Conservation (phyloP, 1,140 invertebrate genomes). For the Aleiodes sp. region DNA sequence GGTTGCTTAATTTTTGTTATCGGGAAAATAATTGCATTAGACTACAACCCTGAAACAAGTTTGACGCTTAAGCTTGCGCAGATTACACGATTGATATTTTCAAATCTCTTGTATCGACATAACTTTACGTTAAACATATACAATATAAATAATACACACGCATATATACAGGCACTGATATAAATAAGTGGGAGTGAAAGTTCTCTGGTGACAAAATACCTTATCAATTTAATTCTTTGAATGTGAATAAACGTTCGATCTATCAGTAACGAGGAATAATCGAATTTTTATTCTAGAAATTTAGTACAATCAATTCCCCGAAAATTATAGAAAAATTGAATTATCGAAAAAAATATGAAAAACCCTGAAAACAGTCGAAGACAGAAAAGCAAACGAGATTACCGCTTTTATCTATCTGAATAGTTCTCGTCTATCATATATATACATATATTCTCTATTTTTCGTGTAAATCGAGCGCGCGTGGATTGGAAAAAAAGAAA, state of each 20-base stretch:
- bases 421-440: too few species aligned
- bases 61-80: constrained; percentile 7
- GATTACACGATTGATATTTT: constrained; percentile 11
- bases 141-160: neutral
- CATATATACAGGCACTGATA: neutral
- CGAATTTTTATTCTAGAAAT: constrained; percentile 9
- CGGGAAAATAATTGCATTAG: neutral
- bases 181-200: neutral
- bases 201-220: neutral
- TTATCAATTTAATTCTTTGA: neutral
- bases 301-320: too few species aligned
- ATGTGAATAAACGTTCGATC: neutral
- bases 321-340: too few species aligned
- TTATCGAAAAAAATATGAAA: too few species aligned
- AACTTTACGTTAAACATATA: constrained; percentile 6
- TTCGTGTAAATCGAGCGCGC: neutral
- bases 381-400: too few species aligned
- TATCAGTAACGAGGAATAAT: neutral
- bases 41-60: constrained; percentile 2
- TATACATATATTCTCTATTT: neutral
- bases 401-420: too few species aligned
- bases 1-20: neutral
- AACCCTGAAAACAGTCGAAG: too few species aligned
- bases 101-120: constrained; percentile 1
- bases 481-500: neutral